Conservation (phyloP, 2,888 invertebrate genomes). For the Callyntrura guangdongensis region DNA sequence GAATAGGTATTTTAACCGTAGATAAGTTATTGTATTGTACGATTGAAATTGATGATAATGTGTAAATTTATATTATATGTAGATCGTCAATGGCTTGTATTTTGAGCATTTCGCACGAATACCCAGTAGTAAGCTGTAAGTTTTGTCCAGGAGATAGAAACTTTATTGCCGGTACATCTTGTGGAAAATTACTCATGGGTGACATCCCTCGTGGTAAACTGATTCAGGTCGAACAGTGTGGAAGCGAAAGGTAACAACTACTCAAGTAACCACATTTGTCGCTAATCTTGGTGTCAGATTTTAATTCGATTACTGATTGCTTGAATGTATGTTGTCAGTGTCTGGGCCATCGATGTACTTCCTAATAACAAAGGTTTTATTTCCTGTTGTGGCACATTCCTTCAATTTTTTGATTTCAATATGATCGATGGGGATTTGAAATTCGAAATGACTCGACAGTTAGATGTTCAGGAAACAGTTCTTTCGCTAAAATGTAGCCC, state of each 20-base stretch:
- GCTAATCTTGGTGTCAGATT: not conserved
- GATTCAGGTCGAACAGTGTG: slow-evolving; percentile 86
- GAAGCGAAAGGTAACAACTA: slow-evolving; percentile 81
- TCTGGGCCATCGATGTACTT: slow-evolving; percentile 83
- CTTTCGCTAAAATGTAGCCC: slow-evolving; percentile 93
- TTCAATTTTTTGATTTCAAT: slow-evolving; percentile 83
- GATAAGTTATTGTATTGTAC: not conserved
- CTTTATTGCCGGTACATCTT: slow-evolving; percentile 94
- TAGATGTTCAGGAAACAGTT: slow-evolving; percentile 95
- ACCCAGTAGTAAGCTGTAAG: slow-evolving; percentile 90
- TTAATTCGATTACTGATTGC: not conserved
- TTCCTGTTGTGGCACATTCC: slow-evolving; percentile 80
- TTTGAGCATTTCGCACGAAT: slow-evolving; percentile 88
- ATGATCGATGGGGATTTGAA: slow-evolving; percentile 83
- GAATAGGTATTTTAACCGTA: slow-evolving; percentile 89
- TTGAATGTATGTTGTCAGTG: slow-evolving; percentile 65
- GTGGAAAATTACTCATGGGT: slow-evolving; percentile 92
- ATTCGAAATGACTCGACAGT: slow-evolving; percentile 82
- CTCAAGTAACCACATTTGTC: too few relatives aligned
- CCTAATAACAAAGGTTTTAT: slow-evolving; percentile 83
- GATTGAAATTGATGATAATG: too few relatives aligned
- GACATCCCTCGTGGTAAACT: slow-evolving; percentile 94
- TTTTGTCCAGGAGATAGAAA: slow-evolving; percentile 96
- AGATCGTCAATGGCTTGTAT: slow-evolving; percentile 88
- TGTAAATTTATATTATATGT: not conserved